Evolutionary conservation across 2,113 vertebrate species (phyloP).

Genomic region (Synodontis membranacea): DNA sequence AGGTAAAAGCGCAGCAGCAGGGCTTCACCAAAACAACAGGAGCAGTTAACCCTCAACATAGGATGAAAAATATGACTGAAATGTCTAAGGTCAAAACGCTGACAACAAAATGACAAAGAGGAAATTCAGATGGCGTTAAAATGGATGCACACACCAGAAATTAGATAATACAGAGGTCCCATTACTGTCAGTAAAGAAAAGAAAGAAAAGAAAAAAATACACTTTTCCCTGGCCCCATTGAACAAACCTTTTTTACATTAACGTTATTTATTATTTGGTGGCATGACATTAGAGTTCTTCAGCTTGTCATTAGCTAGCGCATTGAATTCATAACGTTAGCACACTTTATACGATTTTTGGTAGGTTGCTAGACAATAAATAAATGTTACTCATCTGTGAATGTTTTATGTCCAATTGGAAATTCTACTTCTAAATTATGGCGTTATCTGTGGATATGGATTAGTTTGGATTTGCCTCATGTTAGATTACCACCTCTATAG

Average conservation of each 20-base stretch:
- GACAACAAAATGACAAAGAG: not conserved
- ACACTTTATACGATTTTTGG: not conserved
- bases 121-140: not conserved
- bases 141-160: not conserved
- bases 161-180: not conserved
- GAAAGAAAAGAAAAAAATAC: too few species aligned
- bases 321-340: not conserved
- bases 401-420: not conserved
- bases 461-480: not conserved
- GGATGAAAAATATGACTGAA: not conserved
- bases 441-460: not conserved
- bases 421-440: not conserved
- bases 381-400: not conserved
- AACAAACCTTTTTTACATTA: too few species aligned
- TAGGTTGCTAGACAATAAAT: not conserved
- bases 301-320: not conserved
- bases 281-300: not conserved
- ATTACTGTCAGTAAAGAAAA: not conserved
- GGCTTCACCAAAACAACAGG: not conserved
- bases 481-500: not conserved
- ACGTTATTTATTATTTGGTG: too few species aligned
- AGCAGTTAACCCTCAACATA: not conserved
- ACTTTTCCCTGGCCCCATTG: too few species aligned
- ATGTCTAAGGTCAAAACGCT: not conserved
- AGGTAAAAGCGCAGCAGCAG: not conserved